Evolutionary conservation across 2,888 invertebrate species (phyloP), one percentile per base, ranked within the genome.

Genomic region (Ophioninae sp.): DNA sequence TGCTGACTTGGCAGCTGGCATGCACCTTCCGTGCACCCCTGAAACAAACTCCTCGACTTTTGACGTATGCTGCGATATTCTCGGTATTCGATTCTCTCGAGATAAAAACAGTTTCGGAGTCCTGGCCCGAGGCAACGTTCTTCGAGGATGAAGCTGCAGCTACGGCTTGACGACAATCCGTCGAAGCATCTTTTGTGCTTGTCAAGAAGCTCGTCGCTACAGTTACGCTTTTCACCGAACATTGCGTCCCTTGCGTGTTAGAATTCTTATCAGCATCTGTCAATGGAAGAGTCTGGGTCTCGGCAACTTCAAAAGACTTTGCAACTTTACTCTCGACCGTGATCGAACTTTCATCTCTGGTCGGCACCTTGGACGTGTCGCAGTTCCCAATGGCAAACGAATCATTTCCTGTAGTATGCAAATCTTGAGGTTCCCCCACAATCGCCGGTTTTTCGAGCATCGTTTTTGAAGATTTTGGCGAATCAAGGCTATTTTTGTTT

Each of bases 111-210:
- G 79, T 44, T 8, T 82, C 75, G 0, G 50, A 76, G 69, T 85
- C 85, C 59, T 81, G 82, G 7, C 85, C 85, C 5, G 79, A 82
- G 17, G 82, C 74, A 1, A 67, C 62, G n/a, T 85, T 81, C 21
- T 57, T 82, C 21, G 85, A 72, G 20, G 20, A 50, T 13, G 50
- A 6, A 6, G 50, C 50, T 6, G 17, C 1, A 3, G 3, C 50
- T 2, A 17, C 5, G 41, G n/a, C 7, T 61, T 17, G 65, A 21
- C 21, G 17, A 5, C 21, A 13, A 56, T 77, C 61, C 1, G 72
- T 62, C 62, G 61, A 72, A 73, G 50, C 59, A 21, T 59, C 59
- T 75, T 56, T 1, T 23, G 30, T 1, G 7, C 65, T 74, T 7
- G 79, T 82, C 13, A 41, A 30, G 3, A 30, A 30, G 30, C 30